These are phyloP conservation scores for Labia minor DNA, from an alignment of 2,888 invertebrate genomes.

Conservation along the genomic window DNA sequence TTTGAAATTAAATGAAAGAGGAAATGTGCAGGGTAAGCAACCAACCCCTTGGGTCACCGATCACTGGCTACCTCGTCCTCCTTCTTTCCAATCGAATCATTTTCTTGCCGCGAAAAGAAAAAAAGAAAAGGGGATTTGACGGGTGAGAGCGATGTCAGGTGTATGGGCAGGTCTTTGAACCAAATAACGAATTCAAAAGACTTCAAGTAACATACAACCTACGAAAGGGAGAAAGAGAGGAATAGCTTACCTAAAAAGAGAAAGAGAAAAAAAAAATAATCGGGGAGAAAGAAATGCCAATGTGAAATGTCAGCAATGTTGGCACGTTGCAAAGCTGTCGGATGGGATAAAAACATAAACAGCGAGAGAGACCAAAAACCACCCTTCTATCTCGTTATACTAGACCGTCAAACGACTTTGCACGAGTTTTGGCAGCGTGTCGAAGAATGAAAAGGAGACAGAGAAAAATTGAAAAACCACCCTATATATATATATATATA, in stretches of 20 bases:
- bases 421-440: too few species aligned
- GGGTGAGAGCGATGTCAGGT: background rate
- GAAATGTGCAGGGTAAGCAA: too few species aligned
- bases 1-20: too few species aligned
- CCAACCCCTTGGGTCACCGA: background rate
- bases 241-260: background rate
- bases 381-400: too few species aligned
- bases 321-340: background rate
- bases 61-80: background rate
- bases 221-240: too few species aligned
- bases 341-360: background rate
- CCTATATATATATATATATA: too few species aligned
- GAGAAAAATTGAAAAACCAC: background rate
- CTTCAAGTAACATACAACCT: background rate
- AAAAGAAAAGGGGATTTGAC: background rate
- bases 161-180: background rate
- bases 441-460: background rate
- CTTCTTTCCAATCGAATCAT: background rate
- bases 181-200: constrained; percentile 13
- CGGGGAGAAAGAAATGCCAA: background rate
- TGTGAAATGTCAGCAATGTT: background rate
- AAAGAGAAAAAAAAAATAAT: background rate
- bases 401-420: too few species aligned
- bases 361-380: too few species aligned
- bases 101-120: background rate